phyloP scores from a whole-genome alignment of 2,888 invertebrate genomes.

The Zonitis immaculata region DNA sequence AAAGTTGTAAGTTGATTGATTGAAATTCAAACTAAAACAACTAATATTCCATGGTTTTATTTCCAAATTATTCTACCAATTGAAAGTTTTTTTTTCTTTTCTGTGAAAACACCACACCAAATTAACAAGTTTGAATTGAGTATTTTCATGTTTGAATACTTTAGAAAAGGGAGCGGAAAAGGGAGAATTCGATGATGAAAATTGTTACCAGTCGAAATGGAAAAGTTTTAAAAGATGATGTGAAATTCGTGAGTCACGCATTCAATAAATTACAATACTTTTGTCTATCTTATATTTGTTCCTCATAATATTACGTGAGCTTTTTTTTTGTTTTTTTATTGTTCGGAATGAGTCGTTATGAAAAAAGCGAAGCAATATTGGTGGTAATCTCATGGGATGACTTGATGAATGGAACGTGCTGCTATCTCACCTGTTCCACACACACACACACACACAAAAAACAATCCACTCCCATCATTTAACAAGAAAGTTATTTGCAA shows the following conservation, averaged over 20 bases:
- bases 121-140: neutral
- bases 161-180: neutral
- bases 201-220: neutral
- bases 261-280: neutral
- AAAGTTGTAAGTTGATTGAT: too few relatives aligned
- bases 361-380: slow-evolving; percentile 9
- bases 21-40: neutral
- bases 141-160: neutral
- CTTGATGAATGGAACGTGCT: slow-evolving; percentile 17
- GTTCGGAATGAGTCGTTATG: too few relatives aligned
- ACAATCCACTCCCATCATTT: slow-evolving; percentile 9
- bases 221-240: neutral
- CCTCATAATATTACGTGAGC: neutral
- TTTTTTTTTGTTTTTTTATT: too few relatives aligned
- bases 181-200: neutral
- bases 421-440: slow-evolving; percentile 6
- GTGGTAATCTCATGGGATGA: slow-evolving; percentile 5
- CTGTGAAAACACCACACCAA: too few relatives aligned
- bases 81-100: too few relatives aligned
- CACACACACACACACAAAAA: neutral
- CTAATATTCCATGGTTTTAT: too few relatives aligned
- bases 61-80: too few relatives aligned
- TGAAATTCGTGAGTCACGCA: neutral
- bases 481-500: slow-evolving; percentile 7
- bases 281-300: neutral